phyloP scores from a whole-genome alignment of 2,113 vertebrate genomes.

The Xiphophorus maculatus region DNA sequence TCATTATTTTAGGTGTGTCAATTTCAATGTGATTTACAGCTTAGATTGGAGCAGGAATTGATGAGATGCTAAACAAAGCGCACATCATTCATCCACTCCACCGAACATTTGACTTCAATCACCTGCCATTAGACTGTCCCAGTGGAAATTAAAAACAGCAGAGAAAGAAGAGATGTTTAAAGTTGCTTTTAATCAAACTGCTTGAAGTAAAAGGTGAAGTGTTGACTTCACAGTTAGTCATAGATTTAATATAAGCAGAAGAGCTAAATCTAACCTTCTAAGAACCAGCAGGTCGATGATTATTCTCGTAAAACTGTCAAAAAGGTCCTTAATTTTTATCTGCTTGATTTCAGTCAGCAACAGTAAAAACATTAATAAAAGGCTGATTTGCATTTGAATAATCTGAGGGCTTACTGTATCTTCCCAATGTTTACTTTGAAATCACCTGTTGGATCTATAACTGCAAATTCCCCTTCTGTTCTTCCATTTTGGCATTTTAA shows the following conservation, averaged over 20 bases:
- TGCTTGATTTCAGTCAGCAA: background rate
- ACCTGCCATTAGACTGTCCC: background rate
- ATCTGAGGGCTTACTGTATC: background rate
- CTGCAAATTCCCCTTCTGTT: too few relatives aligned
- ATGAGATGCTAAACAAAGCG: conserved; percentile 4
- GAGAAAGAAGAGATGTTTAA: background rate
- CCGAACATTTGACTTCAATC: background rate
- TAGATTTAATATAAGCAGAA: background rate
- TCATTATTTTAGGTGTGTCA: background rate
- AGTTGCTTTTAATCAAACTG: background rate
- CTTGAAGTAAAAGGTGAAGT: background rate
- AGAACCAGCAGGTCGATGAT: too few relatives aligned
- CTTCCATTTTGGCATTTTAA: too few relatives aligned
- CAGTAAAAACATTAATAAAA: background rate
- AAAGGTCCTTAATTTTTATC: too few relatives aligned
- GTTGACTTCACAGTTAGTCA: background rate
- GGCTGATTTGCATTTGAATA: background rate
- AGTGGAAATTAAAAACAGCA: background rate
- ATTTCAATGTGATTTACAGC: conserved; percentile 2
- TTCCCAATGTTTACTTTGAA: background rate
- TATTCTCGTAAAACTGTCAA: too few relatives aligned
- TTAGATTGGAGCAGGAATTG: background rate
- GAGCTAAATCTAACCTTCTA: too few relatives aligned
- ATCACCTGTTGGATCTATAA: background rate
- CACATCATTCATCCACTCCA: background rate